Conservation (phyloP, 2,113 vertebrate genomes). For the Amphiprion percula region DNA sequence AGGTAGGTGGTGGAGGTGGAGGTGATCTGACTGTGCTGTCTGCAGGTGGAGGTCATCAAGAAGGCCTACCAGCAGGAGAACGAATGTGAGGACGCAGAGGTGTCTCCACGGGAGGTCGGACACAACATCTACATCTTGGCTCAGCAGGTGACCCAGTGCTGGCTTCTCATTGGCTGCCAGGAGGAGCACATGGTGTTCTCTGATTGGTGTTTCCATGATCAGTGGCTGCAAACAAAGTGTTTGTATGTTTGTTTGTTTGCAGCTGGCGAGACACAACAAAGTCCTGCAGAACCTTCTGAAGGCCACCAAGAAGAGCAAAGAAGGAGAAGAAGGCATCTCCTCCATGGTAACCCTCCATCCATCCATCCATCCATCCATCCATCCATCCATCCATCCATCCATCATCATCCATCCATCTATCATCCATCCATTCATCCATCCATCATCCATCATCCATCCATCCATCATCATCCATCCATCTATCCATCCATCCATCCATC, state of each 20-base stretch:
- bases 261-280: conserved; percentile 96
- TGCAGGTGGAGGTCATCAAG: conserved; percentile 95
- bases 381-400: background rate
- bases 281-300: conserved; percentile 92
- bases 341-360: conserved; percentile 88
- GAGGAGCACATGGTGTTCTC: background rate
- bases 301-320: conserved; percentile 88
- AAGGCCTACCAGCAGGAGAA: conserved; percentile 95
- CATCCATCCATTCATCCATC: too few species aligned
- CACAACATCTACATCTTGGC: conserved; percentile 99
- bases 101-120: conserved; percentile 94
- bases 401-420: too few species aligned
- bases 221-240: background rate
- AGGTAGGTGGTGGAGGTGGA: too few species aligned
- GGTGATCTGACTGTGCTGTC: background rate
- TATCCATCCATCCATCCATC: too few species aligned
- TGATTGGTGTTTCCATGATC: background rate
- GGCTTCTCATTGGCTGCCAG: conserved; percentile 4
- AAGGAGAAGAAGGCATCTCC: conserved; percentile 94
- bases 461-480: too few species aligned
- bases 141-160: conserved; percentile 87
- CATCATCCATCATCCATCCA: too few species aligned
- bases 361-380: too few species aligned
- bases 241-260: conserved; percentile 39
- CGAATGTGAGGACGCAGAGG: conserved; percentile 90